Percentiles rank a stretch among this genome's conserved stretches.
phyloP scores from a whole-genome alignment of 2,113 vertebrate species.

The Chroicocephalus ridibundus region DNA sequence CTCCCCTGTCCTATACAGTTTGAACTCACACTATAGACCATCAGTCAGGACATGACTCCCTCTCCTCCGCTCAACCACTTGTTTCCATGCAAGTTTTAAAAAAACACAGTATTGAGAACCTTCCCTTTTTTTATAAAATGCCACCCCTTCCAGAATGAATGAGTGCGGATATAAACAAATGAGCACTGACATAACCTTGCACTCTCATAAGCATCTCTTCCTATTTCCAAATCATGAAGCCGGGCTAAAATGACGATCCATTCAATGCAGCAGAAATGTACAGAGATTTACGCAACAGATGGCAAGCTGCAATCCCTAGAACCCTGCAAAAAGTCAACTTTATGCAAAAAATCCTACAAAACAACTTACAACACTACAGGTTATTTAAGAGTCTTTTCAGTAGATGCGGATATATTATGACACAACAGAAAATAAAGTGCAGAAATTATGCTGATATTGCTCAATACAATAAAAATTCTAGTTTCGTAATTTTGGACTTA shows the following conservation, averaged over 20 bases:
- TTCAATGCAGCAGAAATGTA: background rate
- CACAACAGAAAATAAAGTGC: background rate
- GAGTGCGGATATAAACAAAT: background rate
- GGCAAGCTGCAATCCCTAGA: background rate
- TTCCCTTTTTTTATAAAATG: background rate
- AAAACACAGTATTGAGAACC: background rate
- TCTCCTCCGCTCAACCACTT: background rate
- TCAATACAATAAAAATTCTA: background rate
- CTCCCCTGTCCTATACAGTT: background rate
- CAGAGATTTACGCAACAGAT: slow-evolving; percentile 4
- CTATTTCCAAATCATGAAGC: background rate
- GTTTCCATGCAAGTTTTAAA: background rate
- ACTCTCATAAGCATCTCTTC: background rate
- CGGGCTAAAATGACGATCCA: background rate
- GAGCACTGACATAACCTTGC: background rate
- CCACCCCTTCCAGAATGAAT: background rate
- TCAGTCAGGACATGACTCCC: background rate
- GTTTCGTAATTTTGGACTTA: background rate
- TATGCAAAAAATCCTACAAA: background rate
- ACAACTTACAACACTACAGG: background rate
- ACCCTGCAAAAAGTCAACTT: background rate
- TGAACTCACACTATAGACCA: background rate
- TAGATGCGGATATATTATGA: background rate
- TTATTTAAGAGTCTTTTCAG: background rate
- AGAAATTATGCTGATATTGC: background rate